phyloP scores from a whole-genome alignment of 2,113 vertebrate species.

The Heptranchias perlo region DNA sequence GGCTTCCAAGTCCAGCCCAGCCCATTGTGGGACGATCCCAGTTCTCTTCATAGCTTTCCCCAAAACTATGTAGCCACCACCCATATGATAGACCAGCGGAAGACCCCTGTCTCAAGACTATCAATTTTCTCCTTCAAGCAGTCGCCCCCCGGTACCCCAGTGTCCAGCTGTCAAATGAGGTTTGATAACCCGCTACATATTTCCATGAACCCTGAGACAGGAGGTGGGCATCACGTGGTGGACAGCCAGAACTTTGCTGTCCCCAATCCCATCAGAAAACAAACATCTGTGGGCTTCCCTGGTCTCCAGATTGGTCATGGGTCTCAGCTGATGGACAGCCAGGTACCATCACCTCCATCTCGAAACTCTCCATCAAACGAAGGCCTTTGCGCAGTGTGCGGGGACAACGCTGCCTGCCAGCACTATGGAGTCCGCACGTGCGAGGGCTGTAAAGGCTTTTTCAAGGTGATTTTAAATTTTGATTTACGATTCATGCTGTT shows the following conservation, averaged over 20 bases:
- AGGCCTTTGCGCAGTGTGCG: slow-evolving; percentile 93
- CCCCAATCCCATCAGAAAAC: slow-evolving; percentile 84
- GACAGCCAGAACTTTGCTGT: slow-evolving; percentile 87
- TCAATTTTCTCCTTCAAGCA: slow-evolving; percentile 98
- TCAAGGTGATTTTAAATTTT: slow-evolving; percentile 68
- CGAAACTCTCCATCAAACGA: slow-evolving; percentile 94
- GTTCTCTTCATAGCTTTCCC: slow-evolving; percentile 87
- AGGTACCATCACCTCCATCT: slow-evolving; percentile 87
- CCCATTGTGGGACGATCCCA: slow-evolving; percentile 92
- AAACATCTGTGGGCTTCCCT: slow-evolving; percentile 82
- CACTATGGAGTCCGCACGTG: slow-evolving; percentile 90
- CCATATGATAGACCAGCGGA: slow-evolving; percentile 92
- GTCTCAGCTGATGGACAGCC: slow-evolving; percentile 89
- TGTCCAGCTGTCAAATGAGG: slow-evolving; percentile 97
- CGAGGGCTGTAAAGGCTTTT: slow-evolving; percentile 92
- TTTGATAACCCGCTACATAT: slow-evolving; percentile 92
- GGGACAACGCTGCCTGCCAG: slow-evolving; percentile 93
- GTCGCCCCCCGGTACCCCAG: slow-evolving; percentile 88
- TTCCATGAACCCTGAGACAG: slow-evolving; percentile 79
- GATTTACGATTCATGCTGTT: background rate
- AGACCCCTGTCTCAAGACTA: slow-evolving; percentile 87
- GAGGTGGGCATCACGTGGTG: slow-evolving; percentile 76
- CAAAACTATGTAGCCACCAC: slow-evolving; percentile 95
- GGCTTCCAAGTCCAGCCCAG: slow-evolving; percentile 92
- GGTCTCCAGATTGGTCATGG: slow-evolving; percentile 78